Base-by-base conservation (phyloP, 2,888 invertebrate genomes). In the Pterobdella sp. region DNA sequence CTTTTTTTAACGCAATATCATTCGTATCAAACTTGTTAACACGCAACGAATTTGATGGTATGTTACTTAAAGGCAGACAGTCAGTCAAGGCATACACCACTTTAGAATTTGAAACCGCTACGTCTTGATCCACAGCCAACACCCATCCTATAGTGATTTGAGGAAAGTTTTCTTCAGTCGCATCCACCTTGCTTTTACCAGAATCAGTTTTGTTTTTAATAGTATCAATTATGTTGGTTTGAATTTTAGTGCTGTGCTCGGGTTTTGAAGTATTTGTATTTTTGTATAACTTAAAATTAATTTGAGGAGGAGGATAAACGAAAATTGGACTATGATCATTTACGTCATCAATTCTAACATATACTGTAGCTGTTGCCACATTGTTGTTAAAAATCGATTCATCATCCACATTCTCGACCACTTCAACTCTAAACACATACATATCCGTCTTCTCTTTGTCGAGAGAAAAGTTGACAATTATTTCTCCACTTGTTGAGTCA, bases 271-370 rank as follows among this genome's bases (percentile, higher is more conserved):
- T 42, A 3, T 56, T n/a, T 29, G 37, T 22, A 31, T 32, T 69
- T 26, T 42, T 69, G 52, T 42, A 69, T 32, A 69, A 26, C 32
- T 7, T 52, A 34, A 69, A 69, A 22, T 26, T 69, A n/a, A 32
- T n/a, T 18, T 42, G 72, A 31, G 73, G 66, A 32, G 72, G 70
- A 42, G 71, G 71, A 31, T 64, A 42, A n/a, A 68, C 68, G 69
- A 77, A 77, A 18, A 63, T 18, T 1, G 77, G 77, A 10, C 68
- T 2, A 42, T 75, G 65, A 63, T 78, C 78, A 68, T 78, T 78
- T 0, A 92, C 89, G 85, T 94, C 94, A 1, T 90, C 91, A 49
- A 94, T 87, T 78, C 93, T 91, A 37, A 94, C 87, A 1, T 93
- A 92, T 32, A 93, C 89, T 86, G 94, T 37, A 22, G 74, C 72